Evolutionary conservation across 1,140 invertebrate species (phyloP).

Genomic region (Drosophila tani): DNA sequence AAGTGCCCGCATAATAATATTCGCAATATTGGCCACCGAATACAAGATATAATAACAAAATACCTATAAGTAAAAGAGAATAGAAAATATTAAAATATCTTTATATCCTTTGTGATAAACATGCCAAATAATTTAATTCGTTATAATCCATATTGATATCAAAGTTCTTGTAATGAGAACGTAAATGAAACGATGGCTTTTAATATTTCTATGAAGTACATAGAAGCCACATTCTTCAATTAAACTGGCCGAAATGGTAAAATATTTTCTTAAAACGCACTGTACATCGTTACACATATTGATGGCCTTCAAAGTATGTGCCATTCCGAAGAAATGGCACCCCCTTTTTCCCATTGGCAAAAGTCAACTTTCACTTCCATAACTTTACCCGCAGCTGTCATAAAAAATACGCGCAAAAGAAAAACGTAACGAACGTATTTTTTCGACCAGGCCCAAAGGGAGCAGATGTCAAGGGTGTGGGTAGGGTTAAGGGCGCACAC

Average conservation of each 20-base stretch:
- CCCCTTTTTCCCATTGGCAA: constrained; percentile 12
- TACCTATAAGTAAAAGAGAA: too few species aligned
- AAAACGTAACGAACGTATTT: constrained; percentile 19
- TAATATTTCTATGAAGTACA: not conserved
- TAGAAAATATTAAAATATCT: too few species aligned
- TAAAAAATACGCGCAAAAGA: constrained; percentile 61
- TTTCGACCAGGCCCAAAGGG: constrained; percentile 22
- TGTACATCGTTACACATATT: constrained; percentile 8
- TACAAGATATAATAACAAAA: not conserved
- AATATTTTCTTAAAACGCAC: not conserved
- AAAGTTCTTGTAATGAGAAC: too few species aligned
- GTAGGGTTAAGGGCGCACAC: constrained; percentile 46
- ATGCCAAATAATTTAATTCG: too few species aligned
- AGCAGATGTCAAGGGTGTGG: constrained; percentile 1
- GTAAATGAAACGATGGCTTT: too few species aligned
- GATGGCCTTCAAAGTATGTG: constrained; percentile 2
- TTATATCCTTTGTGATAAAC: too few species aligned
- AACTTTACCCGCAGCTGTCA: constrained; percentile 66
- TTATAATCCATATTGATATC: too few species aligned
- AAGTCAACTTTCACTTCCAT: constrained; percentile 61
- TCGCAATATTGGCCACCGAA: too few species aligned
- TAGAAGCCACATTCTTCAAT: not conserved
- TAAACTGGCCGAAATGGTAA: too few species aligned
- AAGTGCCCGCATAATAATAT: not conserved
- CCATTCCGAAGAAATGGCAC: constrained; percentile 1